phyloP scores from a whole-genome alignment of 2,113 vertebrate species.

The Regulus satrapa region DNA sequence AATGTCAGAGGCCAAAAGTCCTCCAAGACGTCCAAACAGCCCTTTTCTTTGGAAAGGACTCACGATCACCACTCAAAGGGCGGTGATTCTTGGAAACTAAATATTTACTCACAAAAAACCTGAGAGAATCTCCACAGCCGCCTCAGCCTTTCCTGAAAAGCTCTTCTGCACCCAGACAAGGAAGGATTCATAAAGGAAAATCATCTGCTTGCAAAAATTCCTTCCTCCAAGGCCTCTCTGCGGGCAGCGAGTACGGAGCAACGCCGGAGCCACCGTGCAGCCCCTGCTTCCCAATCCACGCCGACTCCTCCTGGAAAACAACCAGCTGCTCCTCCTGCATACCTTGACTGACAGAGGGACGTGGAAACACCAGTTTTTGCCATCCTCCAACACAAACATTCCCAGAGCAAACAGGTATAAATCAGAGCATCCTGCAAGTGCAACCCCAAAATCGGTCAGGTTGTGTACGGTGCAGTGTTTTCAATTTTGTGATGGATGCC shows the following conservation, averaged over 20 bases:
- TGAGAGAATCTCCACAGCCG: not conserved
- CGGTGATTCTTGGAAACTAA: not conserved
- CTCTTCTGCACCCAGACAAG: not conserved
- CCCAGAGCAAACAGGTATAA: not conserved
- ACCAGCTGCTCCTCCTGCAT: not conserved
- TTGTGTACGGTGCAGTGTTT: rapidly evolving
- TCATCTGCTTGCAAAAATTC: not conserved
- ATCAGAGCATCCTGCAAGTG: not conserved
- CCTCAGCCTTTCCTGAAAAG: not conserved
- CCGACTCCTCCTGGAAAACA: not conserved
- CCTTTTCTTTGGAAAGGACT: not conserved
- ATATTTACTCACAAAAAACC: not conserved
- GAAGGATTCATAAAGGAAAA: not conserved
- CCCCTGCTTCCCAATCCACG: not conserved
- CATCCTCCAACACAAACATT: not conserved
- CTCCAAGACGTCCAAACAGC: not conserved
- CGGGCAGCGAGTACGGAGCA: rapidly evolving
- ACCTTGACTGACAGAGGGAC: not conserved
- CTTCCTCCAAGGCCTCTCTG: not conserved
- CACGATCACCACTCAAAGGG: not conserved
- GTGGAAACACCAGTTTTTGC: rapidly evolving
- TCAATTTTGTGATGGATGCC: not conserved
- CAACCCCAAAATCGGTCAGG: not conserved
- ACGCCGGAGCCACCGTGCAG: not conserved
- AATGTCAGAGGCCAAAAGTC: not conserved